phyloP scores from a whole-genome alignment of 1,140 invertebrate genomes.

The Phymastichus coffea region DNA sequence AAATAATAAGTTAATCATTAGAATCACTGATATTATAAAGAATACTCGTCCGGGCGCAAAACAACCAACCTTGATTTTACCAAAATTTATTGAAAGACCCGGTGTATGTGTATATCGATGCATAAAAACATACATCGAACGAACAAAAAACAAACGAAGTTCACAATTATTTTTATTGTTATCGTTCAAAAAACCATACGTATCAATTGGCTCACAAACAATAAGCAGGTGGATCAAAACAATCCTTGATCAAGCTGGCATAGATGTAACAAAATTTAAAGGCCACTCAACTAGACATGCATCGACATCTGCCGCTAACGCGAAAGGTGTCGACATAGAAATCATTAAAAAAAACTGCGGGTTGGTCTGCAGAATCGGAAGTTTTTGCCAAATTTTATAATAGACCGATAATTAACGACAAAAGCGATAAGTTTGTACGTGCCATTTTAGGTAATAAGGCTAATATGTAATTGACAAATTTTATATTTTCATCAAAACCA shows the following conservation, averaged over 20 bases:
- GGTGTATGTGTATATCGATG: not conserved
- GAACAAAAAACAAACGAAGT: not conserved
- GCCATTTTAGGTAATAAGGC: not conserved
- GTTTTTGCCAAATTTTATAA: slow-evolving; percentile 38
- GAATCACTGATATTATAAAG: slow-evolving; percentile 28
- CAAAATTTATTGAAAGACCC: not conserved
- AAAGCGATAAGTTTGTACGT: not conserved
- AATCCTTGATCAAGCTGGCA: slow-evolving; percentile 24
- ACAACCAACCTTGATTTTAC: not conserved
- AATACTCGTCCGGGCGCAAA: slow-evolving; percentile 23
- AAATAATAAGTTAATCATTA: slow-evolving; percentile 8
- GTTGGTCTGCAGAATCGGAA: slow-evolving; percentile 34
- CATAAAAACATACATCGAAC: slow-evolving; percentile 1
- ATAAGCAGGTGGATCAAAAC: slow-evolving; percentile 36
- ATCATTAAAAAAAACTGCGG: slow-evolving; percentile 34
- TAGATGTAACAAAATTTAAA: slow-evolving; percentile 32
- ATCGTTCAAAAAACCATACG: slow-evolving; percentile 31
- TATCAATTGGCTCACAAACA: slow-evolving; percentile 30
- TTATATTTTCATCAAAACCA: not conserved
- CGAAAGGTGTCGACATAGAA: slow-evolving; percentile 29
- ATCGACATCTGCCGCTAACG: slow-evolving; percentile 23
- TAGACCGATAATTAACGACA: not conserved
- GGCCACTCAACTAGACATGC: slow-evolving; percentile 35
- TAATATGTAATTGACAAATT: not conserved
- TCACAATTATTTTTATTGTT: slow-evolving; percentile 26